Conservation (phyloP, 2,113 vertebrate genomes). For the Naja naja region DNA sequence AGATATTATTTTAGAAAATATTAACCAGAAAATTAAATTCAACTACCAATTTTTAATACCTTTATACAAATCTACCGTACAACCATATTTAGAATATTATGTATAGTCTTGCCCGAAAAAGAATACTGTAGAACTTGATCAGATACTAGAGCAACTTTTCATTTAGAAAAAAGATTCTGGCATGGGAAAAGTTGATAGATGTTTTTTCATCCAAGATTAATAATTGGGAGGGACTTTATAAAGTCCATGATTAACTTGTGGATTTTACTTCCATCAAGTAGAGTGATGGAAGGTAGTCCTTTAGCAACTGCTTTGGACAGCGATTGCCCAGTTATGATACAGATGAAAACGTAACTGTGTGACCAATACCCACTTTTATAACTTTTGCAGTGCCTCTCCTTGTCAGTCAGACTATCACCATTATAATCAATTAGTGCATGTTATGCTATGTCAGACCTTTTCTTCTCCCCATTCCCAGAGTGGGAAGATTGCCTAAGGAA, state of each 20-base stretch:
- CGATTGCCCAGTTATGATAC: not conserved
- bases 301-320: not conserved
- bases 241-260: not conserved
- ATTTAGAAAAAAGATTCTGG: not conserved
- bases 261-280: not conserved
- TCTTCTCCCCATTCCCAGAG: not conserved
- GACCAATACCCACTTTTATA: not conserved
- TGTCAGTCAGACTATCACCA: not conserved
- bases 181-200: not conserved
- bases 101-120: not conserved
- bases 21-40: not conserved
- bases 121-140: not conserved
- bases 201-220: not conserved
- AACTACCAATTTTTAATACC: not conserved
- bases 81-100: not conserved
- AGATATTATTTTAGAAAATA: no score
- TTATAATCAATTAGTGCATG: not conserved
- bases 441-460: not conserved
- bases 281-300: not conserved
- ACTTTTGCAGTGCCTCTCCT: no score
- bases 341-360: not conserved
- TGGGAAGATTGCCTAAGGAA: no score
- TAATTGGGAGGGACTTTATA: not conserved
- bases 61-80: not conserved
- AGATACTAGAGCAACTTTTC: not conserved